Evolutionary conservation across 2,797 vertebrate genomes (phyloP), one percentile per base, ranked within the genome.

Genomic region (Psittacula derbiana): DNA sequence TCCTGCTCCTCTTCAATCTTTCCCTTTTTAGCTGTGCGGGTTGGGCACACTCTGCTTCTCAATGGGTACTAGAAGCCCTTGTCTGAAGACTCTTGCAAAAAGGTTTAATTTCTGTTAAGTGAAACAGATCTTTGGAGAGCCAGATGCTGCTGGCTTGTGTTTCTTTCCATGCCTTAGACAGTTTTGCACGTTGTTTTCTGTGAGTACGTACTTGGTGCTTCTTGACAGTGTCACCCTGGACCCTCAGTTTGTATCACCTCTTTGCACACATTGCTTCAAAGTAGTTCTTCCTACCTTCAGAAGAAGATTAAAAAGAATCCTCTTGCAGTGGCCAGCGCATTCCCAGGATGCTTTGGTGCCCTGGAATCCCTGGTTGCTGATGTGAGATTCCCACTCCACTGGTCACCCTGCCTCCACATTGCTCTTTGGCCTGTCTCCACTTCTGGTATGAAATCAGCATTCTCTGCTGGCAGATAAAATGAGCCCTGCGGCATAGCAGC

Each of bases 381-480:
- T 1, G 4, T 2, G 18, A 61, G 9, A 13, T 40, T 88, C 31
- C 64, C 2, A 11, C 84, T 80, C 40, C 2, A 2, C 43, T 12
- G 3, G 8, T 74, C 12, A 3, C 43, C 36, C 33, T 73, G 52
- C 47, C 33, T 71, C 43, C 47, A 30, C 62, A 10, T 24, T 0
- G 2, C 60, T 92, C 64, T 76, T 87, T 38, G 47, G 44, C 43
- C 44, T 65, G 60, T 27, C 70, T 80, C 28, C 55, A 13, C 46
- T 66, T 80, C 64, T 85, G 71, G 43, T 33, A 47, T 0, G 12
- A 89, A 92, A 67, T 66, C 64, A 47, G 60, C 2, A 8, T 82
- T 93, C 79, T 85, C 70, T 73, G 43, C 50, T 75, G 53, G 30
- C 12, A 55, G 91, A 80, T 88, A 75, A 92, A 65, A 66, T 72